Conservation (phyloP, 2,797 vertebrate species). For the Oreonectes daqikongensis region DNA sequence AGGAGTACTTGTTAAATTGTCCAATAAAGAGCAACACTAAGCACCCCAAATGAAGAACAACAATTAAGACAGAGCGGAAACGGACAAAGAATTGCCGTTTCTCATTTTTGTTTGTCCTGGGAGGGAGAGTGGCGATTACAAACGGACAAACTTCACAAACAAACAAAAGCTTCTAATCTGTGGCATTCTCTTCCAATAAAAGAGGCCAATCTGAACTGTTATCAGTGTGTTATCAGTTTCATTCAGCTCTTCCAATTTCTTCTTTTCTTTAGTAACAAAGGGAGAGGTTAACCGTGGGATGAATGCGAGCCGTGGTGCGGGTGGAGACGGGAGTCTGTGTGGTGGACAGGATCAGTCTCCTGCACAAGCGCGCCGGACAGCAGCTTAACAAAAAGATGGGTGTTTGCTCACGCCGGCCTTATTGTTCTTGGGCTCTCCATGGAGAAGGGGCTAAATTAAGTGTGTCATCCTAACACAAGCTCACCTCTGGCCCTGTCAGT, state of each 20-base stretch:
- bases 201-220: conserved; percentile 59
- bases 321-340: conserved; percentile 50
- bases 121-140: not conserved
- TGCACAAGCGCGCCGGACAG: conserved; percentile 40
- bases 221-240: conserved; percentile 61
- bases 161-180: conserved; percentile 46
- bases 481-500: conserved; percentile 71
- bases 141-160: conserved; percentile 20
- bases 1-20: conserved; percentile 25
- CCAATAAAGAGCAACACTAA: not conserved
- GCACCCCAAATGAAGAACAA: conserved; percentile 23
- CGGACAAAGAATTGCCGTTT: not conserved
- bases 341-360: conserved; percentile 56
- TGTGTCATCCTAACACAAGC: conserved; percentile 63
- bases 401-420: conserved; percentile 45
- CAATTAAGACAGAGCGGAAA: conserved; percentile 13
- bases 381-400: conserved; percentile 52
- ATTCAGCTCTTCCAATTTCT: conserved; percentile 44
- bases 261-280: conserved; percentile 50
- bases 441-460: conserved; percentile 68
- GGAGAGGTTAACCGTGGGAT: conserved; percentile 48
- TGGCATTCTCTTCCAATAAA: conserved; percentile 44
- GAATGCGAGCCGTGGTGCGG: conserved; percentile 42
- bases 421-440: conserved; percentile 67
- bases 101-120: not conserved